Evolutionary conservation across 2,888 invertebrate species (phyloP), one percentile per base, ranked within the genome.

Genomic region (Heteropelma amictum): DNA sequence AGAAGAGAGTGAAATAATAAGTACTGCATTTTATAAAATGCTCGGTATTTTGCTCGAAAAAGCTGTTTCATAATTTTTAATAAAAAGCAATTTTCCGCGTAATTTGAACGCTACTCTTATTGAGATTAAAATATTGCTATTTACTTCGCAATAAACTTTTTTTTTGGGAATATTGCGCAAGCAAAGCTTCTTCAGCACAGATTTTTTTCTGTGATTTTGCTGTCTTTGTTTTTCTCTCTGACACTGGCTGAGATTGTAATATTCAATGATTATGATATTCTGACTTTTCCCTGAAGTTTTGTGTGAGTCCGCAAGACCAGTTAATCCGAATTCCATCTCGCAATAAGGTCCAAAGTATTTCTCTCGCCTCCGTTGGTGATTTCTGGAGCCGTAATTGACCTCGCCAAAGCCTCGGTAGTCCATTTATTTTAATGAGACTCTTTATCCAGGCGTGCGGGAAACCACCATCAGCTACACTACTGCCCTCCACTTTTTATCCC

Each of bases 351-450:
- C 71, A 30, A 54, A 61, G 51, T 51, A 54, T 68, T 68, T 42
- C 30, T 56, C 19, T 12, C 35, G 28, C 12, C 14, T 19, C 26
- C 49, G n/a, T 10, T n/a, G 63, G 63, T 58, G 67, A 67, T 58
- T 58, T 51, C 61, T 33, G 30, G 28, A 7, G 63, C 69, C 78
- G 72, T 84, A 83, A 84, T 84, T 84, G 77, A 78, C 77, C 79
- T 61, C 33, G 75, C 76, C 78, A 78, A 81, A 78, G 78, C 69
- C 76, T 76, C 77, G 65, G 79, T 79, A 81, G 76, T 80, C 73
- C 79, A 84, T 82, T 83, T 83, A 83, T 84, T 82, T 81, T 82
- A 83, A 84, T 84, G 78, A 79, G 80, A 54, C 69, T 74, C 65
- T 73, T 72, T 68, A 70, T 61, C 72, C 72, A 68, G 73, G 56